These are phyloP conservation scores for Emys orbicularis DNA, from an alignment of 2,797 vertebrate species.

Conservation along the genomic window DNA sequence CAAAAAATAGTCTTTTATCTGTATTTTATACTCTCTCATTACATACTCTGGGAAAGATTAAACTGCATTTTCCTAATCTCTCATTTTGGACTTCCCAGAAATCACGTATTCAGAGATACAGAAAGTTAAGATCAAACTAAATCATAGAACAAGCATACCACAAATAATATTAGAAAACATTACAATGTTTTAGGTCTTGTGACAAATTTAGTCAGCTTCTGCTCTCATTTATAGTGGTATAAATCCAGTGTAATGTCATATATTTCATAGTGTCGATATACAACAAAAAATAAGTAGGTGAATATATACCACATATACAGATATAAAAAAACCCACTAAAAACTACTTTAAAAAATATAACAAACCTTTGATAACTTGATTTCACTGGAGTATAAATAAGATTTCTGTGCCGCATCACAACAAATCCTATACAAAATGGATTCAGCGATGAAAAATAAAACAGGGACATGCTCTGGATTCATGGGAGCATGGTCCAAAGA, in stretches of 20 bases:
- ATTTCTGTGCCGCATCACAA: slow-evolving; percentile 52
- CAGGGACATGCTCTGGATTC: slow-evolving; percentile 43
- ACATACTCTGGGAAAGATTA: background rate
- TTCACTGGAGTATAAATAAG: slow-evolving; percentile 57
- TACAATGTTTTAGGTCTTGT: background rate
- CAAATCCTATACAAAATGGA: slow-evolving; percentile 72
- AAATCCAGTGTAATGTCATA: background rate
- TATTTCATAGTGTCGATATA: background rate
- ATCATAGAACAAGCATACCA: background rate
- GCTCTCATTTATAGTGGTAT: background rate
- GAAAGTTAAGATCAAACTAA: background rate
- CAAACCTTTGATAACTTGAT: slow-evolving; percentile 71
- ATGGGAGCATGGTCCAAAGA: slow-evolving; percentile 67
- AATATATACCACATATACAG: background rate
- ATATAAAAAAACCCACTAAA: background rate
- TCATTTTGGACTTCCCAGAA: background rate
- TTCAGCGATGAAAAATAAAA: slow-evolving; percentile 74
- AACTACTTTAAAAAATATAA: background rate
- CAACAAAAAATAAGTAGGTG: background rate
- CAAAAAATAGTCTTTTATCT: background rate
- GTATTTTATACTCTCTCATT: background rate
- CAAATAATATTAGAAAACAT: background rate
- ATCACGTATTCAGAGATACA: background rate
- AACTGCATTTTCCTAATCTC: background rate
- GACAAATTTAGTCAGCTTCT: background rate